Base-by-base conservation (phyloP, 2,888 invertebrate genomes). In the Melieria picta region DNA sequence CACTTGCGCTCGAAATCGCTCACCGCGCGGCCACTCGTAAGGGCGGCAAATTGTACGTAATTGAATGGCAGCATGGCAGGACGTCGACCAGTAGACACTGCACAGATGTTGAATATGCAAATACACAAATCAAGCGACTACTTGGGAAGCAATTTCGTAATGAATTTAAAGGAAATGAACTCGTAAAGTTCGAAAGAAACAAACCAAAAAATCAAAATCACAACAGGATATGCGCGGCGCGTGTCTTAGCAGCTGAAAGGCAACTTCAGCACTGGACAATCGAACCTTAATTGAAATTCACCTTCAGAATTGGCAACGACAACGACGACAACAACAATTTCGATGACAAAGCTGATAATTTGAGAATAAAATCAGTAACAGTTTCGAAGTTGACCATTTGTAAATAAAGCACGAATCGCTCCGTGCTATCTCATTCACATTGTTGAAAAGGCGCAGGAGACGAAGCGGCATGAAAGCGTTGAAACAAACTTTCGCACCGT, bases 21-120 rank as follows among this genome's bases (percentile, higher is more conserved):
- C 47, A 82, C 67, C 10, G 58, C 73, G 57, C 75, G 72, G 42
- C 74, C 73, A 62, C 72, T 75, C 50, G 76, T 72, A 50, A 79
- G 72, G 66, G 82, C 80, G 5, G 79, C 77, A 75, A 79, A 83
- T 55, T 83, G 84, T n/a, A 84, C 79, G 63, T 80, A 78, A 75
- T 85, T 83, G 70, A 85, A 84, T 58, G 85, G 85, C 73, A 85
- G 55, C 85, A 85, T 85, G 65, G 6, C 30, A 13, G 30, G 11
- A 1, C 5, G 52, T 52, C 13, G 52, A 11, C 13, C 52, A 7
- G 52, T n/a, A n/a, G 52, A 6, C 52, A 52, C 11, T 52, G 52
- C 4, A n/a, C 5, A 52, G 2, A 11, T 4, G 11, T 52, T n/a
- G 11, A 52, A 52, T 7, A 52, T 5, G 11, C 13, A n/a, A 52